phyloP scores from a whole-genome alignment of 2,888 invertebrate species.

The Branchipolynoe longqiensis region DNA sequence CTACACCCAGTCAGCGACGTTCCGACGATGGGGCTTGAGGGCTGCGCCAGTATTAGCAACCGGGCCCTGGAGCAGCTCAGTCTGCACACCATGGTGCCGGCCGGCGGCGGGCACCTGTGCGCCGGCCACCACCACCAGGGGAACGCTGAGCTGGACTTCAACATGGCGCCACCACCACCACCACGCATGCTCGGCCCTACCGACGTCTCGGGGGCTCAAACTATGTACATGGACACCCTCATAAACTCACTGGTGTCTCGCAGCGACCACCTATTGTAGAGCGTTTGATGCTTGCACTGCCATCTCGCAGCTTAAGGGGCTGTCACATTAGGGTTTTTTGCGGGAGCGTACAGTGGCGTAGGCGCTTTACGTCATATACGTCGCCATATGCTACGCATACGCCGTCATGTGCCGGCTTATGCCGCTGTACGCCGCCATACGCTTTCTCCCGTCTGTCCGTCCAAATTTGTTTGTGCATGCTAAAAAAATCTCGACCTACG shows the following conservation, averaged over 20 bases:
- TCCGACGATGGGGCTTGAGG: neutral
- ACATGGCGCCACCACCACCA: no score
- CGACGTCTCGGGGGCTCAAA: neutral
- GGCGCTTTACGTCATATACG: no score
- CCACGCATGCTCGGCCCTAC: neutral
- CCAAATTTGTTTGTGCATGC: no score
- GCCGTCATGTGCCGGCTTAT: no score
- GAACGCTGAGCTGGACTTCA: neutral
- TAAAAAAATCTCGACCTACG: no score
- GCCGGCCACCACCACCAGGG: neutral
- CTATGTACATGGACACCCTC: slow-evolving; percentile 47
- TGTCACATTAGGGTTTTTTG: no score
- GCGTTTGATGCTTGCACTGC: neutral
- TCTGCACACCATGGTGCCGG: slow-evolving; percentile 15
- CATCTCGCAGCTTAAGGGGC: no score
- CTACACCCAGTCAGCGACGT: slow-evolving; percentile 14
- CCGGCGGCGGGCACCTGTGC: neutral
- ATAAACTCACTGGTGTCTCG: slow-evolving; percentile 40
- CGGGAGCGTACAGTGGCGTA: no score
- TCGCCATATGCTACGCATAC: no score
- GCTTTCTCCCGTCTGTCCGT: no score
- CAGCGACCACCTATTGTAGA: slow-evolving; percentile 3
- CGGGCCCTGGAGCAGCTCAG: neutral
- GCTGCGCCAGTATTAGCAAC: neutral
- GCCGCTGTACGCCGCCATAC: no score